phyloP scores from a whole-genome alignment of 2,113 vertebrate species.

The Scatophagus argus region DNA sequence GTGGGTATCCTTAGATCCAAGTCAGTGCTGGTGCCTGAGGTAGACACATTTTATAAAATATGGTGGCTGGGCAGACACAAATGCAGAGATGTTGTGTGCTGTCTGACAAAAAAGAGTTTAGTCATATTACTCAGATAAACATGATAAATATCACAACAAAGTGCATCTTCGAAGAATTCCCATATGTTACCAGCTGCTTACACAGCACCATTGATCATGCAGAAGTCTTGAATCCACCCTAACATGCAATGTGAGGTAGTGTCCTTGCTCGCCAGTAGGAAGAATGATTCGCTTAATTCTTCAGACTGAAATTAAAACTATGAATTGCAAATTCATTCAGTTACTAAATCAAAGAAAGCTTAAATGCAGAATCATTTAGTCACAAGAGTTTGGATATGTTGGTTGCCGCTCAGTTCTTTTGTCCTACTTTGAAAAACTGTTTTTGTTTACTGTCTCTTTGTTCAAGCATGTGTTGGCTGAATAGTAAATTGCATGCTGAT shows the following conservation, averaged over 20 bases:
- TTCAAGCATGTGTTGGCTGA: slow-evolving; percentile 54
- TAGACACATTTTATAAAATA: slow-evolving; percentile 24
- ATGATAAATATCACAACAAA: slow-evolving; percentile 1
- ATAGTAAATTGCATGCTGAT: slow-evolving; percentile 62
- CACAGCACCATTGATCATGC: background rate
- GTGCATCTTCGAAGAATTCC: background rate
- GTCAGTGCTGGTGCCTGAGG: background rate
- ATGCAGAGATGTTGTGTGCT: slow-evolving; percentile 11
- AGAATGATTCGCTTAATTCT: slow-evolving; percentile 31
- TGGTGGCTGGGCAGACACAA: background rate
- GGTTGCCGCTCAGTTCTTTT: slow-evolving; percentile 6
- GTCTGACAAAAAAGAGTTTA: slow-evolving; percentile 14
- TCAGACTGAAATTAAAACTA: slow-evolving; percentile 48
- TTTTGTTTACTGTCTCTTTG: slow-evolving; percentile 38
- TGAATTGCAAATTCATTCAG: slow-evolving; percentile 44
- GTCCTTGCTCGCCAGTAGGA: background rate
- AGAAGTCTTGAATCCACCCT: slow-evolving; percentile 14
- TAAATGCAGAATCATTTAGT: slow-evolving; percentile 22
- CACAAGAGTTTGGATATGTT: slow-evolving; percentile 18
- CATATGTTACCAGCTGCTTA: background rate
- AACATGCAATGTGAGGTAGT: background rate
- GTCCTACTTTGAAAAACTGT: slow-evolving; percentile 38
- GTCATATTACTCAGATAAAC: slow-evolving; percentile 15
- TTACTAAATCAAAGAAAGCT: slow-evolving; percentile 17
- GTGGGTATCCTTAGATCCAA: background rate